A percentile compares a stretch with the other conserved stretches of the same genome.
phyloP scores from a whole-genome alignment of 1,140 invertebrate species.

The Diabrotica virgifera region DNA sequence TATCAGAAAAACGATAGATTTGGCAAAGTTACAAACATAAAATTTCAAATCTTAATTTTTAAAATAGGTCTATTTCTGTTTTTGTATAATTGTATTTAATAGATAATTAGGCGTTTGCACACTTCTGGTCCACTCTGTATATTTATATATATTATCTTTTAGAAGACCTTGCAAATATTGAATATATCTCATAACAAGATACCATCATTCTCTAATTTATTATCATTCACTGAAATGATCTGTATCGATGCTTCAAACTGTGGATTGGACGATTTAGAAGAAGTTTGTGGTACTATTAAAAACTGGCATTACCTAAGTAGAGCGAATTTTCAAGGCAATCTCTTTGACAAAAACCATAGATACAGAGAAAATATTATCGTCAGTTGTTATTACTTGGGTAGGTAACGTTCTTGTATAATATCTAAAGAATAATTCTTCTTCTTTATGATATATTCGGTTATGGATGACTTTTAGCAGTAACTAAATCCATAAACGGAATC shows the following conservation, averaged over 20 bases:
- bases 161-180: constrained; percentile 51
- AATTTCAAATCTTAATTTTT: too few species aligned
- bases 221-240: constrained; percentile 47
- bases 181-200: constrained; percentile 56
- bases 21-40: too few species aligned
- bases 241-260: constrained; percentile 53
- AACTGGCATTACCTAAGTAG: constrained; percentile 54
- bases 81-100: too few species aligned
- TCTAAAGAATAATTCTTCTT: too few species aligned
- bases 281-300: constrained; percentile 53
- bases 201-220: constrained; percentile 46
- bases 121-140: too few species aligned
- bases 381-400: constrained; percentile 57
- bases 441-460: too few species aligned
- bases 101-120: too few species aligned
- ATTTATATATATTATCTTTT: constrained; percentile 18
- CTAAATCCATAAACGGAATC: too few species aligned
- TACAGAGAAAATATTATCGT: constrained; percentile 66
- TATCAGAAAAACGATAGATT: too few species aligned
- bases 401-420: neutral
- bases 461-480: too few species aligned
- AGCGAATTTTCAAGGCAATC: constrained; percentile 58
- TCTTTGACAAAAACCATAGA: constrained; percentile 56
- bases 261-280: constrained; percentile 49
- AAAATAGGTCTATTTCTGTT: too few species aligned